phyloP scores from a whole-genome alignment of 53 echinoderm and acorn worm genomes.

The Crossaster papposus region DNA sequence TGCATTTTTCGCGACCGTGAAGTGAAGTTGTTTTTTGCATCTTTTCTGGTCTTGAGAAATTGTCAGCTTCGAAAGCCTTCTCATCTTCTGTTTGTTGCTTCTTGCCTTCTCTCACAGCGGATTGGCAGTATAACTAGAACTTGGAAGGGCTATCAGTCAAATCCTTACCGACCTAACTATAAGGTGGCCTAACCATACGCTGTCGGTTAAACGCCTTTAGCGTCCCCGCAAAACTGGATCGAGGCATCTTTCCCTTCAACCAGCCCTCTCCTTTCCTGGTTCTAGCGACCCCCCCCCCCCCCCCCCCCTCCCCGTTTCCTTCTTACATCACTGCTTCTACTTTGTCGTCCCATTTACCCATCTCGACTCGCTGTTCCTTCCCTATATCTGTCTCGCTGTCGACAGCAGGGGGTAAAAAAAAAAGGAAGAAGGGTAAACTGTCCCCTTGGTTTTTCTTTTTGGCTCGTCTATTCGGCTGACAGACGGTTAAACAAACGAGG shows the following conservation, averaged over 20 bases:
- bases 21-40: too few relatives aligned
- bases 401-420: not conserved
- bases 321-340: not conserved
- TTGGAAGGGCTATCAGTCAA: too few relatives aligned
- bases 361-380: not conserved
- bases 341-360: constrained; percentile 33
- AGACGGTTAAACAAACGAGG: constrained; percentile 57
- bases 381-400: not conserved
- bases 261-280: not conserved
- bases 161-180: not conserved
- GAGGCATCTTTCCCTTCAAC: not conserved
- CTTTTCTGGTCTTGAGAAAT: too few relatives aligned
- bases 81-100: too few relatives aligned
- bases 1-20: too few relatives aligned
- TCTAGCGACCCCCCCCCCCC: not conserved
- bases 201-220: constrained; percentile 17
- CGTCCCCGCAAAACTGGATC: constrained; percentile 23
- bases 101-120: too few relatives aligned
- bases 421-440: not conserved
- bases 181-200: not conserved
- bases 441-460: constrained; percentile 3
- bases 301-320: not conserved
- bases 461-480: not conserved
- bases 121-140: too few relatives aligned
- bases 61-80: too few relatives aligned